A percentile compares a stretch with the other conserved stretches of the same genome.
These are phyloP conservation scores for Odontophorus gujanensis DNA, from an alignment of 2,113 vertebrate genomes.

Conservation along the genomic window DNA sequence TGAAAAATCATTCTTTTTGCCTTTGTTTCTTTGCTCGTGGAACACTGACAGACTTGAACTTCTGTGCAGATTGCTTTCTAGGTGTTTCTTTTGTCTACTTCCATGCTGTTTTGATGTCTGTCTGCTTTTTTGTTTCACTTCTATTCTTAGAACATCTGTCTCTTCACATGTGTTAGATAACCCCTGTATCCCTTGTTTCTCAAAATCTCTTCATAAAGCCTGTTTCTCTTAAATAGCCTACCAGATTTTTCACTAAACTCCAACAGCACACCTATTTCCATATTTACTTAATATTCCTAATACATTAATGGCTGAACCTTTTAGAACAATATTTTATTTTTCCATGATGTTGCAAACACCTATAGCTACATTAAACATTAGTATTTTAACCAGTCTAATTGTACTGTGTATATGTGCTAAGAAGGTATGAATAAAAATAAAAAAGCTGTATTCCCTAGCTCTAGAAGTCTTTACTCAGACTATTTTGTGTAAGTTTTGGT, in stretches of 20 bases:
- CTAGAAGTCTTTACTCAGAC: not conserved
- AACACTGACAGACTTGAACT: not conserved
- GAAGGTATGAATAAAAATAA: not conserved
- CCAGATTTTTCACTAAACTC: not conserved
- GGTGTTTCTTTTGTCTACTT: not conserved
- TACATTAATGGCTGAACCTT: not conserved
- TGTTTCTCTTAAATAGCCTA: not conserved
- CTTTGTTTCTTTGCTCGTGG: not conserved
- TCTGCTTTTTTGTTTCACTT: not conserved
- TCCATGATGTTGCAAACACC: not conserved
- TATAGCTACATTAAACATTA: not conserved
- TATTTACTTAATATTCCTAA: not conserved
- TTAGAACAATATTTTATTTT: not conserved
- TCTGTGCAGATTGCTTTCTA: not conserved
- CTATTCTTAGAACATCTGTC: not conserved
- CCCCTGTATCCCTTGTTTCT: not conserved
- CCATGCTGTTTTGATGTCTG: not conserved
- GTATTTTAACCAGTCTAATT: not conserved
- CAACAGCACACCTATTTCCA: not conserved
- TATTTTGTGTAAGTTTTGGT: not conserved
- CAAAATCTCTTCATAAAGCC: not conserved
- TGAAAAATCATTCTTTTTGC: not conserved
- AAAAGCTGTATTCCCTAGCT: not conserved
- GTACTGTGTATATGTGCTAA: not conserved
- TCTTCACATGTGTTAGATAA: conserved; percentile 11